These are phyloP conservation scores for Pangasius djambal DNA, from an alignment of 2,797 vertebrate species.

Conservation along the genomic window DNA sequence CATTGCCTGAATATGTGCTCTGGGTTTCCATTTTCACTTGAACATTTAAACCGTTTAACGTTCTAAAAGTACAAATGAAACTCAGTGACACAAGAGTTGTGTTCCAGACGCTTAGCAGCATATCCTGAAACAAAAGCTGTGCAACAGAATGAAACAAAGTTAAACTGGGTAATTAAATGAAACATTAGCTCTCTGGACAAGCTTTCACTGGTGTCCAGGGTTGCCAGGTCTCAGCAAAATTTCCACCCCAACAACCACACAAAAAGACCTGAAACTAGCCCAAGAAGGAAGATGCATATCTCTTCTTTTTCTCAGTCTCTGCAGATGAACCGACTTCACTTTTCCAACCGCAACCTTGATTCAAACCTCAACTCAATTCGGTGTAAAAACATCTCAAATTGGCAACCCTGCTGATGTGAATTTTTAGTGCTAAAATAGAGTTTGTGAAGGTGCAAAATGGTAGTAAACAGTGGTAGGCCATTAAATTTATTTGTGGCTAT, in stretches of 20 bases:
- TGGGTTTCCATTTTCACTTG: not conserved
- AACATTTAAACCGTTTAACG: not conserved
- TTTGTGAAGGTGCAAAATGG: not conserved
- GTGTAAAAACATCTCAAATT: not conserved
- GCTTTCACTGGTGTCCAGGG: not conserved
- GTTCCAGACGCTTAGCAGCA: not conserved
- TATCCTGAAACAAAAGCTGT: not conserved
- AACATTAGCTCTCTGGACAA: not conserved
- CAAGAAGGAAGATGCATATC: not conserved
- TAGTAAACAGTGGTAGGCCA: not conserved
- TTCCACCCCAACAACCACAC: not conserved
- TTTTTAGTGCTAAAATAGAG: not conserved
- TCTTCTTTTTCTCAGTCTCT: not conserved
- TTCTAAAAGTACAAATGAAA: not conserved
- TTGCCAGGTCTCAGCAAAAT: not conserved
- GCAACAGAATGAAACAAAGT: not conserved
- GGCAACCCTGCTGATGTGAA: not conserved
- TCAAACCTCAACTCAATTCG: not conserved
- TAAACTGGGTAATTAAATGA: not conserved
- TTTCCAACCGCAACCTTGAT: not conserved
- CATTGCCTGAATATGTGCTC: not conserved
- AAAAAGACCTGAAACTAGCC: not conserved
- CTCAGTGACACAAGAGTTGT: not conserved
- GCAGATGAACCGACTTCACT: not conserved
- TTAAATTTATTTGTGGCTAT: not conserved